Evolutionary conservation across 2,888 invertebrate genomes (phyloP).

Genomic region (Drosophila barbarae): DNA sequence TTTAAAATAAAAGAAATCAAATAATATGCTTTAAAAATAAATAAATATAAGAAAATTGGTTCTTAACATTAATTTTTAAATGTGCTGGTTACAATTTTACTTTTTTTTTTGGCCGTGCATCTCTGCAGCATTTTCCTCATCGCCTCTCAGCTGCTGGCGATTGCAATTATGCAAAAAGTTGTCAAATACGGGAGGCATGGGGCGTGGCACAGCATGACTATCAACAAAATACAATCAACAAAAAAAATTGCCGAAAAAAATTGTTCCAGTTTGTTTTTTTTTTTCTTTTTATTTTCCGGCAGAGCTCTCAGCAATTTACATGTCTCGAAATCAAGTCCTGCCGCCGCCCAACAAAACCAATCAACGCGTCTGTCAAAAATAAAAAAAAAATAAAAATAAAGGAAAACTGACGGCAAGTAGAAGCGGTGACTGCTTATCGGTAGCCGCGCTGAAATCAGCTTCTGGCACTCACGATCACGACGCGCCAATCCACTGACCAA

Average conservation of each 20-base stretch:
- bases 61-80: background rate
- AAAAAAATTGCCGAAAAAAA: conserved; percentile 52
- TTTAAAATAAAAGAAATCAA: too few relatives aligned
- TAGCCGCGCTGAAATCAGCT: conserved; percentile 74
- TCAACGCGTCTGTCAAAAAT: conserved; percentile 72
- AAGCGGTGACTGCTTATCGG: conserved; percentile 71
- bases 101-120: background rate
- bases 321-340: conserved; percentile 59
- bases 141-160: conserved; percentile 22
- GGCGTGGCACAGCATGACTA: conserved; percentile 60
- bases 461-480: conserved; percentile 77
- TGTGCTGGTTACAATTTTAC: too few relatives aligned
- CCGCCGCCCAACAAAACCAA: conserved; percentile 65
- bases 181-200: conserved; percentile 55
- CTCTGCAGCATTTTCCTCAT: background rate
- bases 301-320: conserved; percentile 71
- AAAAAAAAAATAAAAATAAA: background rate
- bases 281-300: conserved; percentile 21
- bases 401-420: conserved; percentile 46
- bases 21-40: too few relatives aligned
- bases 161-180: conserved; percentile 71
- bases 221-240: conserved; percentile 65
- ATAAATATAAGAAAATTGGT: too few relatives aligned
- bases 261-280: conserved; percentile 64
- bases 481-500: conserved; percentile 36